Base-by-base conservation (phyloP, 2,888 invertebrate species). In the Hirtodrosophila histrioides region DNA sequence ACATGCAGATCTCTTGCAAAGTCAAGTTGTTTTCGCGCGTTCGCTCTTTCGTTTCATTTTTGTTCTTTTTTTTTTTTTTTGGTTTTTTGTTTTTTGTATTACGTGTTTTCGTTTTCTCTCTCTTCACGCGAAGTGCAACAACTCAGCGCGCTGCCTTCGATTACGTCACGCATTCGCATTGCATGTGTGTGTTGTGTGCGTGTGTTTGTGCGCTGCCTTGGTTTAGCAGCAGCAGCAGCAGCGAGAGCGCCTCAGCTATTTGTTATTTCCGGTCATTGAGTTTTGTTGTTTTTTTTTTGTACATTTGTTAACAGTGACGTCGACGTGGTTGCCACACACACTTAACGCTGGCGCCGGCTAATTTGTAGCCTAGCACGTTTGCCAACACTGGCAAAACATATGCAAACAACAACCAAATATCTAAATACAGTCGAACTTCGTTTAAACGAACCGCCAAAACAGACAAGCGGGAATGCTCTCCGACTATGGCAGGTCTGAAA, bases 81-180 rank as follows among this genome's bases (percentile, higher is more conserved):
- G n/a, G 4, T 27, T 17, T 60, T 24, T 41, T 11, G 11, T 39
- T 43, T 51, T 36, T 35, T 37, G 36, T 49, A 35, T 49, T 53
- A 51, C 50, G 33, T 50, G 33, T 44, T 62, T 55, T 62, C 17
- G 33, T 46, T 41, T 12, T 49, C 17, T 11, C 43, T 12, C 33
- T 55, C 24, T 53, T 51, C 24, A 17, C 17, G 48, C 44, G 75
- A 69, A 82, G 66, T 79, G 83, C 83, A 79, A 69, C 64, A 76
- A 68, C 45, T 61, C n/a, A 24, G 41, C 8, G 12, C 39, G 43
- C 37, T 51, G 44, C 33, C 33, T 36, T 40, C 57, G 75, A 83
- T 81, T 80, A 81, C 84, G 80, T 81, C 80, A 81, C 84, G 73
- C 78, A 78, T 65, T 78, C 73, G 68, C 68, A 75, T 53, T 82